Conservation (phyloP, 37 sponge, comb jelly and placozoan species). For the Ephydatia muelleri region DNA sequence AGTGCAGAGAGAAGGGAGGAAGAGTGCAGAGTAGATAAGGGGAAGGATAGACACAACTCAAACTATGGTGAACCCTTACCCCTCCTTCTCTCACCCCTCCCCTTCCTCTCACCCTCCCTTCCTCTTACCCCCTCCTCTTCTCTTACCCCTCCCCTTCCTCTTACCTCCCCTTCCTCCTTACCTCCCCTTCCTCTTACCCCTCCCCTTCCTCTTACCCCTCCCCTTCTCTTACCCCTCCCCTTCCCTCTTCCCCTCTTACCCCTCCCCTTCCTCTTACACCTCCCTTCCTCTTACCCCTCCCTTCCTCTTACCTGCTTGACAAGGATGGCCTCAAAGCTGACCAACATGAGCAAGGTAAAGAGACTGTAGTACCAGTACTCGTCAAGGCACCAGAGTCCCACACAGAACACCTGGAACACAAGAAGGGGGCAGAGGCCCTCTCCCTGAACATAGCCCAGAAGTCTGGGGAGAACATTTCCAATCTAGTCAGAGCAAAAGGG, state of each 20-base stretch:
- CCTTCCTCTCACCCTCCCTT: no score
- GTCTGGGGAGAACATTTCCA: slow-evolving; percentile 75
- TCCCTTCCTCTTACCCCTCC: background rate
- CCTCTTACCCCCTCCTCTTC: no score
- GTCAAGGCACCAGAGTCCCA: slow-evolving; percentile 96
- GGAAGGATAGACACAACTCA: no score
- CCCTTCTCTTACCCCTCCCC: background rate
- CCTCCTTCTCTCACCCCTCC: no score
- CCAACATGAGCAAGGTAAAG: slow-evolving; percentile 95
- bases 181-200: no score
- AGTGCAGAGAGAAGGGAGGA: no score
- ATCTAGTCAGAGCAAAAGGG: slow-evolving; percentile 20
- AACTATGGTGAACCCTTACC: no score
- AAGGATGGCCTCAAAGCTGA: slow-evolving; percentile 92
- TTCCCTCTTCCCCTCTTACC: background rate
- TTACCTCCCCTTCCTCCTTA: no score
- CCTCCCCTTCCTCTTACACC: background rate
- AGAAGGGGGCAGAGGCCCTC: slow-evolving; percentile 97
- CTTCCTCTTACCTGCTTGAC: slow-evolving; percentile 84
- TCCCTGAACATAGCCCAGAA: slow-evolving; percentile 90
- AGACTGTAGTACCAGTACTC: slow-evolving; percentile 99
- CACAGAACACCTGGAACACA: slow-evolving; percentile 99
- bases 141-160: no score
- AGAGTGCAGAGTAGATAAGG: no score
- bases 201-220: no score